Evolutionary conservation across 2,888 invertebrate genomes (phyloP).

Genomic region (Orthosia gothica): DNA sequence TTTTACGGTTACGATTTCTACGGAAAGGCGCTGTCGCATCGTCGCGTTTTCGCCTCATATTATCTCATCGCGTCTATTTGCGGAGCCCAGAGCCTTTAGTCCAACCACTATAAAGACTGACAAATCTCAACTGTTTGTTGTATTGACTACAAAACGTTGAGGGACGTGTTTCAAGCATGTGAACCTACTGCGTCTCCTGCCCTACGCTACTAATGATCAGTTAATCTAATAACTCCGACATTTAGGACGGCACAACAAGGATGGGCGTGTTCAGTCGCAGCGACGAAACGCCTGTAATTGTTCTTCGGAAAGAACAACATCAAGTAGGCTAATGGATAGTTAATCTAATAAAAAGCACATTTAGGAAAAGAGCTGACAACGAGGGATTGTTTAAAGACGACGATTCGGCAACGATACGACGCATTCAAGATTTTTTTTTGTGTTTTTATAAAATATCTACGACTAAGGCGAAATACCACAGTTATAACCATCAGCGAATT

Average conservation of each 20-base stretch:
- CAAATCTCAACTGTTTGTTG: no score
- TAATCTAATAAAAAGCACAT: slow-evolving; percentile 75
- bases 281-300: slow-evolving; percentile 49
- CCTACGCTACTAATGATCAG: slow-evolving; percentile 63
- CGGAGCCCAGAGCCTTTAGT: no score
- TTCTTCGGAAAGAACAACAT: slow-evolving; percentile 63
- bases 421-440: no score
- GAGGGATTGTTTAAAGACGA: background rate
- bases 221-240: slow-evolving; percentile 72
- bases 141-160: background rate
- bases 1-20: no score
- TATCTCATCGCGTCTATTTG: no score
- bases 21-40: no score
- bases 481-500: no score
- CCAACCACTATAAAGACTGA: background rate
- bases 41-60: no score
- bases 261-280: slow-evolving; percentile 36
- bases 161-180: background rate
- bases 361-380: slow-evolving; percentile 50
- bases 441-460: no score
- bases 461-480: no score
- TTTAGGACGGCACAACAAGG: slow-evolving; percentile 51
- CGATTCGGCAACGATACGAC: slow-evolving; percentile 52
- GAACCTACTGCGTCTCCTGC: slow-evolving; percentile 24
- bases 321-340: slow-evolving; percentile 73